Conservation (phyloP, 2,888 invertebrate species). For the Himalopsyche tibetana region DNA sequence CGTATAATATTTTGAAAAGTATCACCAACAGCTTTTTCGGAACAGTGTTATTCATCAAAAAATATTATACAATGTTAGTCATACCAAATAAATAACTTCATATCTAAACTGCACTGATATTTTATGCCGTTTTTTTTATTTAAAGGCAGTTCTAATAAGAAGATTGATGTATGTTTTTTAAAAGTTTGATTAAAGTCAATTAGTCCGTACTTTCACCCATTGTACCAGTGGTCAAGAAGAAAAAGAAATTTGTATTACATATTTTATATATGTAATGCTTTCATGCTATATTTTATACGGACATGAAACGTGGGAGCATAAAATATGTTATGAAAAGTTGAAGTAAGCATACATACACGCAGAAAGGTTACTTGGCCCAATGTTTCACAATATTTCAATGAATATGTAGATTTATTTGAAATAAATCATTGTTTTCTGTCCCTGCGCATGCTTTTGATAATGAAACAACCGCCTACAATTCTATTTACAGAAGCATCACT, state of each 20-base stretch:
- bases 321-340: conserved; percentile 17
- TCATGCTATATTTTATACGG: neutral
- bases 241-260: neutral
- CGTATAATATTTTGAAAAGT: too few relatives aligned
- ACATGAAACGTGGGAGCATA: neutral
- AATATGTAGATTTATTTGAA: neutral
- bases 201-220: neutral
- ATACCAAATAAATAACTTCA: too few relatives aligned
- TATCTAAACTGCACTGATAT: too few relatives aligned
- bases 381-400: conserved; percentile 20
- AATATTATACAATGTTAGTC: too few relatives aligned
- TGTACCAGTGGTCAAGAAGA: neutral
- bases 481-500: neutral
- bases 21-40: too few relatives aligned
- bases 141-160: too few relatives aligned
- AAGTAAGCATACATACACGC: neutral
- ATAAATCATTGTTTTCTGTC: conserved; percentile 22
- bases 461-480: neutral
- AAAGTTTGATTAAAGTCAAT: too few relatives aligned
- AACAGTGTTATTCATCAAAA: too few relatives aligned
- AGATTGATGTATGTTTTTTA: too few relatives aligned
- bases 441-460: neutral
- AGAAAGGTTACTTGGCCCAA: conserved; percentile 27
- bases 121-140: too few relatives aligned
- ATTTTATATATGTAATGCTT: neutral